A percentile compares a stretch with the other conserved stretches of the same genome.
Conservation (phyloP, 2,888 invertebrate genomes). For the Vesta saturnalis region DNA sequence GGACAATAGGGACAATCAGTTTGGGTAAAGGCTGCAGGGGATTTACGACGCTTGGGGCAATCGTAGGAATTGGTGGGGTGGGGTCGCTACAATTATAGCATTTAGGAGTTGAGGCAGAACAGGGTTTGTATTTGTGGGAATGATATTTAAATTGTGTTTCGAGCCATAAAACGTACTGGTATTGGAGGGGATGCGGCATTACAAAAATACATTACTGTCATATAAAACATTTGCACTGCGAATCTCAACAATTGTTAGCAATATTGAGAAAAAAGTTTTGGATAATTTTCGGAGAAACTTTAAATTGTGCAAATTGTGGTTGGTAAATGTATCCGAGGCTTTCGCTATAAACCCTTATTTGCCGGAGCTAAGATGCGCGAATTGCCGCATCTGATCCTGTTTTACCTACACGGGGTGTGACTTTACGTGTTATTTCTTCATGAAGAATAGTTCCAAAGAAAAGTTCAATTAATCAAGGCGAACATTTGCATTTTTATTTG, state of each 20-base stretch:
- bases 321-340: neutral
- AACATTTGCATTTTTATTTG: neutral
- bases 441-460: neutral
- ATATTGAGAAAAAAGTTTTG: neutral
- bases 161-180: too few relatives aligned
- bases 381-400: neutral
- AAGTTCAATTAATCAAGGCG: neutral
- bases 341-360: neutral
- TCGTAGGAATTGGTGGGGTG: too few relatives aligned
- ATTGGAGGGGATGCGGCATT: too few relatives aligned
- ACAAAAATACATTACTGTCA: conserved; percentile 9
- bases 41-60: too few relatives aligned
- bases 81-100: too few relatives aligned
- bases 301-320: too few relatives aligned
- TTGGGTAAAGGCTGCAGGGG: too few relatives aligned
- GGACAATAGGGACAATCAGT: too few relatives aligned
- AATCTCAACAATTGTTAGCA: neutral
- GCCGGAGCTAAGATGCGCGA: neutral
- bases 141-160: too few relatives aligned
- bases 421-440: neutral
- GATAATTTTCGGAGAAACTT: neutral
- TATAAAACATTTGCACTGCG: neutral
- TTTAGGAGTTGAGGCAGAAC: too few relatives aligned
- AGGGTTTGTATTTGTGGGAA: too few relatives aligned
- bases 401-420: neutral